These are phyloP conservation scores for Autographa pulchrina DNA, from an alignment of 2,888 invertebrate species.

Conservation along the genomic window DNA sequence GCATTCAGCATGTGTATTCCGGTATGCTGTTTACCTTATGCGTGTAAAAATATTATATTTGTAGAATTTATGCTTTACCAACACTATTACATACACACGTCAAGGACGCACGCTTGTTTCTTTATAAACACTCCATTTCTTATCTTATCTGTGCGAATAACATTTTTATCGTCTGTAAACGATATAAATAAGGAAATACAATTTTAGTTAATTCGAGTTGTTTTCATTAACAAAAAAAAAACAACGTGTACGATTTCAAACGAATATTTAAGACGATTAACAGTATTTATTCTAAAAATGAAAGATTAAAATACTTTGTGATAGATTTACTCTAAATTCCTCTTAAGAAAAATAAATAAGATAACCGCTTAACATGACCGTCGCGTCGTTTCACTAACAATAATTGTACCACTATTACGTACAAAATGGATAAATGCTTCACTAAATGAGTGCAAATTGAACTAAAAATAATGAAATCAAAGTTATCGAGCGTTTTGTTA, in stretches of 20 bases:
- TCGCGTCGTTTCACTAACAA: no score
- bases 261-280: background rate
- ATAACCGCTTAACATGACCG: no score
- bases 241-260: background rate
- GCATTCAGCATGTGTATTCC: background rate
- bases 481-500: background rate
- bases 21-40: background rate
- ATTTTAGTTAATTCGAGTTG: background rate
- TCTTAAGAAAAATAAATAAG: no score
- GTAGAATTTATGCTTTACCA: background rate
- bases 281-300: background rate
- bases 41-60: background rate
- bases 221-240: background rate
- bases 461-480: background rate
- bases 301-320: no score
- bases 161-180: background rate
- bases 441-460: background rate
- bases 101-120: background rate
- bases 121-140: conserved; percentile 1
- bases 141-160: conserved; percentile 2
- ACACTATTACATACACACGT: background rate
- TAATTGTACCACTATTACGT: no score
- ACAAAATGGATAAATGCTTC: no score
- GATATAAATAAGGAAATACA: conserved; percentile 6
- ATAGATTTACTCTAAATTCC: no score